Base-by-base conservation (phyloP, 2,797 vertebrate species). In the Ispidina picta region DNA sequence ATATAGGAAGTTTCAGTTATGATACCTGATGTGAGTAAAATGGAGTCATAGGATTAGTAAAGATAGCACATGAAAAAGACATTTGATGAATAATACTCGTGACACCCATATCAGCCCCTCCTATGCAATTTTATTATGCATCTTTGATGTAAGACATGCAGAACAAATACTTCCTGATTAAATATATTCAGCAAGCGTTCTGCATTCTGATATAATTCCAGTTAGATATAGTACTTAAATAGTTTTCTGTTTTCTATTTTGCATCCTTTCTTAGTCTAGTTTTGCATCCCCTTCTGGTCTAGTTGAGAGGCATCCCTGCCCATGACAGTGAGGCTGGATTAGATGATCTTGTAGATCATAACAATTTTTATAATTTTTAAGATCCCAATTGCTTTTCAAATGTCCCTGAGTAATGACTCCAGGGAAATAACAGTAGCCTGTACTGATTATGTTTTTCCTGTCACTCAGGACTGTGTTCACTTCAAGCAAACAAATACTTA, bases 1-100 rank as follows among this genome's bases (percentile, higher is more conserved):
- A 43, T 33, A 48, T 3, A 54, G 13, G 29, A 81, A 71, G 35
- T 72, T 90, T 90, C 72, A 62, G 54, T 37, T 86, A 44, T 83
- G 56, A 66, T 56, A 82, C 22, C 2, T 86, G 52, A 35, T 4
- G 3, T 74, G 62, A 94, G n/a, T 83, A 80, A 83, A 93, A 83
- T 69, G 9, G 79, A 96, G 78, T 85, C 86, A 93, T 49, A 44
- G 65, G 88, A 72, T 85, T 74, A 93, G 22, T 62, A 77, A 74
- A 85, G 58, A 49, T 23, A 90, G 54, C 16, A 72, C 15, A 33
- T 48, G 15, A 88, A 74, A 87, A 68, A 83, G 65, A 62, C 18
- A 6, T 39, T 59, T 64, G 72, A 86, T 92, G 77, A 94, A 62
- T 85, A 94, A 94, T 55, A 89, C 39, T 49, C 26, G 51, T 35